A percentile compares a stretch with the other conserved stretches of the same genome.
Evolutionary conservation across 1,140 invertebrate genomes (phyloP).

Genomic region (Cyclargus thomasi): DNA sequence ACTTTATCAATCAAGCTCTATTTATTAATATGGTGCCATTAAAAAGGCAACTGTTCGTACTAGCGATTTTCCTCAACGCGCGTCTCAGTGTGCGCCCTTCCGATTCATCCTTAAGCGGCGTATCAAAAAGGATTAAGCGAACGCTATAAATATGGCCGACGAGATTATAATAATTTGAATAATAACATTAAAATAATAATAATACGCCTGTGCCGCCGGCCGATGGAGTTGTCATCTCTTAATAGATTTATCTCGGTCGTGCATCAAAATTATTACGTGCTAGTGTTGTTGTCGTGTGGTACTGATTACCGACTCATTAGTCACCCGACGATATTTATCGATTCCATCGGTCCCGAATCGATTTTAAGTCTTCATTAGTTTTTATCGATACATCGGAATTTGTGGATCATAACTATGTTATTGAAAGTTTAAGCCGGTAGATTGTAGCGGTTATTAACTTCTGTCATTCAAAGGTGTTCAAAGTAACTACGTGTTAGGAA

Average conservation of each 20-base stretch:
- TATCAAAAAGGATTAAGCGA: conserved; percentile 65
- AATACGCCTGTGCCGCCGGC: conserved; percentile 42
- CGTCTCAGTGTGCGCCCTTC: conserved; percentile 30
- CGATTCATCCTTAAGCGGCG: conserved; percentile 52
- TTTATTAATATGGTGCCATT: too few species aligned
- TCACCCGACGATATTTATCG: conserved; percentile 37
- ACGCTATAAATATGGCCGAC: conserved; percentile 60
- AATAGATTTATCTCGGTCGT: conserved; percentile 65
- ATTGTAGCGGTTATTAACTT: not conserved
- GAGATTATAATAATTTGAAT: conserved; percentile 71
- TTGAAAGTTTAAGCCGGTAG: not conserved
- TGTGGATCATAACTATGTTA: conserved; percentile 12
- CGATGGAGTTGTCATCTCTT: conserved; percentile 55
- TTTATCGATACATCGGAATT: conserved; percentile 17
- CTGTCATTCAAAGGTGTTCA: not conserved
- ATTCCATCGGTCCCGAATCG: conserved; percentile 23
- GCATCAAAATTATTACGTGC: conserved; percentile 50
- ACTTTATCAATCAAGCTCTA: too few species aligned
- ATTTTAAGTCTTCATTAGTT: conserved; percentile 22
- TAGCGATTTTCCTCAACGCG: not conserved
- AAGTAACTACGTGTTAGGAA: not conserved
- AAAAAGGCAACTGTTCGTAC: too few species aligned
- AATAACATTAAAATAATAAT: conserved; percentile 72
- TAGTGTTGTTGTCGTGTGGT: conserved; percentile 42
- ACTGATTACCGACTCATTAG: conserved; percentile 56